Evolutionary conservation across 2,797 vertebrate species (phyloP), one percentile per base, ranked within the genome.

Genomic region (Luscinia megarhynchos): DNA sequence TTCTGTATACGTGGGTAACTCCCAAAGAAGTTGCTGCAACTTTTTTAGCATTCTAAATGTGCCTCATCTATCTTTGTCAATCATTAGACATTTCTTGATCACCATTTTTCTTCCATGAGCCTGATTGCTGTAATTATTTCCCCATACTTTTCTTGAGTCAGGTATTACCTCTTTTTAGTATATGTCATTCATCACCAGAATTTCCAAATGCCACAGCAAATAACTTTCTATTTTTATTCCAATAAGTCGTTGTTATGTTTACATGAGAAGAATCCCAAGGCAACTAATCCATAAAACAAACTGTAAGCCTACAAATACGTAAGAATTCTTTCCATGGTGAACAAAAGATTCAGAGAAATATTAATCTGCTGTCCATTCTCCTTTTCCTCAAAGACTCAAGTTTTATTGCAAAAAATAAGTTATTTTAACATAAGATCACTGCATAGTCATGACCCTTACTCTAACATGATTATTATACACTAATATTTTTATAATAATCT

Each of bases 61-160:
- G 40, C 40, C 29, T 81, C 63, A 83, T 78, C n/a, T 67, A 24
- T 78, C 78, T 95, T 77, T 91, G 83, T 89, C 84, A 94, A 48
- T 89, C 89, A 90, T 66, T 69, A 93, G 57, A 54, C 9, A 38
- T 46, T 89, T 58, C 70, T 76, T 66, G 78, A 94, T 95, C 76
- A 81, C 23, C 6, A 87, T 84, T 89, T 84, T 95, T 78, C 55
- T 75, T 53, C 50, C 58, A 81, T n/a, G 54, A 80, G 81, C 18
- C 41, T 76, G 61, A 95, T 48, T 79, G 78, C 54, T 77, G 41
- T 72, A 89, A 95, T 96, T 96, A 95, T 82, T 93, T 95, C 50
- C 69, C 93, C 46, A 90, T 43, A 74, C 1, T 77, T 90, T 66
- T 53, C 77, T 68, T 50, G 50, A 95, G 45, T 82, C 67, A 84